Base-by-base conservation (phyloP, 2,888 invertebrate species). In the Liposcelis brunnea region DNA sequence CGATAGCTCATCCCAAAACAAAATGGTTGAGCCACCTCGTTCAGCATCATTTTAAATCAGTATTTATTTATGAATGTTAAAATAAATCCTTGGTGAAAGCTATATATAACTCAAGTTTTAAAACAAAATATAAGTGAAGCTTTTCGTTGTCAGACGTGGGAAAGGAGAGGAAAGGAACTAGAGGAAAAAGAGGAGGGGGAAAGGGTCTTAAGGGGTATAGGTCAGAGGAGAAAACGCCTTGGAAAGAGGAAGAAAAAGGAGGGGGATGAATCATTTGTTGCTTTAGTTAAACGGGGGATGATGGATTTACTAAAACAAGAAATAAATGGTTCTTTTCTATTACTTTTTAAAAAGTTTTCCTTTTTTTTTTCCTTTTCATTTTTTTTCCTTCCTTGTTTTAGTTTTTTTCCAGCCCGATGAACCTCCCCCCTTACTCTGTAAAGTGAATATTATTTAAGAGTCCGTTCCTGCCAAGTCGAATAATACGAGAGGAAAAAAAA, bases 281-380 rank as follows among this genome's bases (percentile, higher is more conserved):
- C 26, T 26, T 26, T 26, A 26, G 26, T 26, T 26, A 26, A 26
- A 26, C 26, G 26, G 26, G 26, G 26, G 26, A 26, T 26, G 26
- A 26, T 26, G 26, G 26, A 26, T 26, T 26, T 26, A 26, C 26
- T 26, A 42, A 26, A 19, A 31, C 42, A 42, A 26, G 15, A 26
- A 21, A 42, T 42, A 26, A 42, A 42, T 18, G 19, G 31, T 19
- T 42, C 42, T 26, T 42, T 21, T 42, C 31, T 31, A 15, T 42
- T 42, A 26, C 31, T 42, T 15, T 19, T 19, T 15, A n/a, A 15
- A 16, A 40, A 19, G 16, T 16, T 40, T 43, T 43, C 33, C 31
- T 11, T 32, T 33, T 43, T 15, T 15, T 43, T 34, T 43, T 43
- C 33, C 16, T 32, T 14, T 34, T 31, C 43, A 2, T 6, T 32